Evolutionary conservation across 2,113 vertebrate genomes (phyloP), one percentile per base, ranked within the genome.

Genomic region (Conger conger): DNA sequence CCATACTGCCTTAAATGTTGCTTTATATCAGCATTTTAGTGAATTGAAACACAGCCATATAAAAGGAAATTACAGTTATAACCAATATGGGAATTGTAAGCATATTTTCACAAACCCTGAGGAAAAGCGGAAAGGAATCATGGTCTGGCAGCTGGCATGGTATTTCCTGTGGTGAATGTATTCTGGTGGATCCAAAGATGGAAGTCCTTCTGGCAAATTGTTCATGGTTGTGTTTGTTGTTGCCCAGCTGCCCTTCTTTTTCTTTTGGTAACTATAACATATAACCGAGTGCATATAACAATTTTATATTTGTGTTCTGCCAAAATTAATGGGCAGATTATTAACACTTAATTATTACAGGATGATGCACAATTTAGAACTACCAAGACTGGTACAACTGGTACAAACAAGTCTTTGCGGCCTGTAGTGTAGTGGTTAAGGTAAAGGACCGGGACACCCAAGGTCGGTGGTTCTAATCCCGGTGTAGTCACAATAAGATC

Each of bases 101-200:
- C 20, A 54, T 45, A 82, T 5, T 89, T 86, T 86, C 86, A 91
- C 82, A 91, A 84, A 90, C 90, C 88, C 91, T 83, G 90, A 89
- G 33, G 40, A 86, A 20, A 83, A 90, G 8, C 90, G 89, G n/a
- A 92, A 76, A 0, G 92, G 92, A 76, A 95, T 93, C 85, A 94
- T 86, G 2, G 87, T 93, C 92, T 95, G 94, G 23, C 95, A 88
- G 92, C 93, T 94, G 35, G 83, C 82, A 1, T 94, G 83, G 77
- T 96, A 95, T 88, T 95, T 97, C 54, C 91, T 87, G 2, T 63
- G 57, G 18, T 63, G 18, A 20, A 3, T 23, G 57, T 40, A 40
- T 27, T 42, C 68, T 5, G 92, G 83, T 0, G 90, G 87, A 18
- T 92, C 89, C 84, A 88, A 53, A 60, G 92, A 89, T 0, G 90